Base-by-base conservation (phyloP, 2,797 vertebrate genomes). In the Saguinus oedipus region DNA sequence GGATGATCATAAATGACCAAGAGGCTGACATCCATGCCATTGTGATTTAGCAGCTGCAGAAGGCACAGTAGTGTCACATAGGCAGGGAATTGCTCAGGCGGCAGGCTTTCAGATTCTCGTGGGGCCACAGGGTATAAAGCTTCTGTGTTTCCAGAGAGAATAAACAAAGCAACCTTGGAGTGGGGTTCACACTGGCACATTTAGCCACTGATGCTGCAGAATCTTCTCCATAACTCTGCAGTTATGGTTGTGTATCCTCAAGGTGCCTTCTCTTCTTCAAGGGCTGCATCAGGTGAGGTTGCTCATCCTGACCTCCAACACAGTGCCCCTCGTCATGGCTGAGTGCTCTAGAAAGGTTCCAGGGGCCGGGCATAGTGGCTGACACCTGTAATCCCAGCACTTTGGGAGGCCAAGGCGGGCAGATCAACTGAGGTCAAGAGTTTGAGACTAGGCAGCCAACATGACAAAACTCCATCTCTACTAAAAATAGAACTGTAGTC, bases 21-120 rank as follows among this genome's bases (percentile, higher is more conserved):
- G 3, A 30, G 22, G 46, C 2, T 27, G 24, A 24, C 50, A 59
- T 17, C 9, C 4, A 19, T 7, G 9, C 7, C 27, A 86, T 24
- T 4, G 44, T 36, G 19, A 59, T n/a, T 79, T 27, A 46, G 24
- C 4, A 15, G 22, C 13, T 44, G 39, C 33, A 50, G 19, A 61
- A 36, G n/a, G 7, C 33, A 24, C 5, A 20, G 1, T 2, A 2
- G 14, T 6, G 27, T 11, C 26, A 0, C 4, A 1, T 2, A 30
- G 53, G 9, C 2, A 26, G 5, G 91, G n/a, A 24, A 8, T 30
- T 6, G 3, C 5, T 19, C 48, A 24, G 13, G 33, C 0, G 24
- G 42, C 19, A 8, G 12, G 6, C 7, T 20, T 27, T 36, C 26
- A 24, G 4, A n/a, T 20, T 20, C 17, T 42, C 27, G 0, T 8